Evolutionary conservation across 2,797 vertebrate genomes (phyloP), one percentile per base, ranked within the genome.

Genomic region (Acanthis flammea): DNA sequence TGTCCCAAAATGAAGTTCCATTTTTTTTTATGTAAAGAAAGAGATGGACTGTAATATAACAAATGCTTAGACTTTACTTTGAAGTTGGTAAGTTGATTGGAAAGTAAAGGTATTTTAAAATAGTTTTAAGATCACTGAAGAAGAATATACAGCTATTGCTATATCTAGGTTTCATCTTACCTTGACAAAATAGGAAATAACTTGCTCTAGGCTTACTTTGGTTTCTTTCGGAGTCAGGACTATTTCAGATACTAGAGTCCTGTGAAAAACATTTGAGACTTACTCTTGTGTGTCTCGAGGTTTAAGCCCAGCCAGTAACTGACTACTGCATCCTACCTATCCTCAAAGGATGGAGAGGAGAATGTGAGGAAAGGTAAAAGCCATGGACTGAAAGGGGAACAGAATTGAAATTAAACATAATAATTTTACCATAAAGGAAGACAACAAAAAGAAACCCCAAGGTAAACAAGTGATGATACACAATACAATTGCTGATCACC

Each of bases 251-350:
- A 55, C 5, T 16, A 7, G 12, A 13, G 58, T 81, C 10, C 19
- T 60, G 24, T 4, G 12, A 62, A 35, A 77, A 76, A 35, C 7
- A 31, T 10, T 41, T 51, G 44, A 81, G 30, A 51, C 25, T 51
- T 65, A 68, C 3, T 53, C 5, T 27, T 27, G 10, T 61, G 8
- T 48, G 6, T 48, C 13, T 51, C 0, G 1, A 51, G 30, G 16
- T 57, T 68, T 39, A 51, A 74, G 22, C 14, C 10, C n/a, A 25
- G 44, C 22, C 23, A 30, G 12, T 45, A 57, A 62, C 28, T 62
- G 42, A 48, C 5, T 73, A 45, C 15, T 5, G 4, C 30, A 67
- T 80, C 22, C 53, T 27, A 33, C 33, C 22, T 86, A 39, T 39
- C 19, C 11, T 57, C 8, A 2, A 47, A 28, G 19, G 25, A 51